A percentile compares a stretch with the other conserved stretches of the same genome.
Conservation (phyloP, 2,113 vertebrate species). For the Struthio camelus region DNA sequence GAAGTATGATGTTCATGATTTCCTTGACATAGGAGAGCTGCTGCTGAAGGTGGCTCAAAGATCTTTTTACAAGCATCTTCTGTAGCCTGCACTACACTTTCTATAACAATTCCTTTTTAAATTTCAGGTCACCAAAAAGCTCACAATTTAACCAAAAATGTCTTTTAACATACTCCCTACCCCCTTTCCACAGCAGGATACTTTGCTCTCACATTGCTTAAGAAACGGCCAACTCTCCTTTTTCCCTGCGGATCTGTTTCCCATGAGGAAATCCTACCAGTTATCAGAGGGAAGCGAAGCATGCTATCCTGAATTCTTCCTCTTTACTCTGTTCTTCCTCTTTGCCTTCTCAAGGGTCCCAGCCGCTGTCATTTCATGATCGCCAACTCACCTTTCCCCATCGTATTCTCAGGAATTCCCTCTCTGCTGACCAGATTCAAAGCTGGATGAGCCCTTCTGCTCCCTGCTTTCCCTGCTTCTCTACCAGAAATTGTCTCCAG, state of each 20-base stretch:
- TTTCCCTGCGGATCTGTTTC: not conserved
- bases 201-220: not conserved
- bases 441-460: not conserved
- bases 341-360: not conserved
- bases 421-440: not conserved
- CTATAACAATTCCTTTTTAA: not conserved
- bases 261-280: not conserved
- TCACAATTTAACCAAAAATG: not conserved
- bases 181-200: not conserved
- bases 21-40: not conserved
- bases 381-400: not conserved
- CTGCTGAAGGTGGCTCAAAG: not conserved
- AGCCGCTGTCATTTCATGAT: not conserved
- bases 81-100: not conserved
- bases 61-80: not conserved
- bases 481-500: not conserved
- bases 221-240: not conserved
- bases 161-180: not conserved
- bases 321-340: not conserved
- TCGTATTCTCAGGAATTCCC: not conserved
- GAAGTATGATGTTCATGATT: not conserved
- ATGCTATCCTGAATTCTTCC: not conserved
- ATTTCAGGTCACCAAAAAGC: not conserved
- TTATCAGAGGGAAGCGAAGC: not conserved
- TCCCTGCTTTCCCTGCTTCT: not conserved